Evolutionary conservation across 2,797 vertebrate genomes (phyloP).

Genomic region (Pagetopsis macropterus): DNA sequence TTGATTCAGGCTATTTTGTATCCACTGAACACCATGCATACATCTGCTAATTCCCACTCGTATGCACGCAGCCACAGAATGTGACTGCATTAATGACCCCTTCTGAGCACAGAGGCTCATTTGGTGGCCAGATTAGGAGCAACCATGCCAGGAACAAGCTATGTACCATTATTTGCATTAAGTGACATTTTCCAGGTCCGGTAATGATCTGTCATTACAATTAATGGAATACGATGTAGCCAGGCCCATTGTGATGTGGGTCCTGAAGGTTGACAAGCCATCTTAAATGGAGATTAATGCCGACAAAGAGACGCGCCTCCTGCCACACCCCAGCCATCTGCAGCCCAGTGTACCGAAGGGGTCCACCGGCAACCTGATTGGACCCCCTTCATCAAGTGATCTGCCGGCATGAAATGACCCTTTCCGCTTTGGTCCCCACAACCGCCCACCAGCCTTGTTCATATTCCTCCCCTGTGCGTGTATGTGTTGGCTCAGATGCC

Average conservation of each 20-base stretch:
- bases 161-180: constrained; percentile 46
- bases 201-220: constrained; percentile 61
- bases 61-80: constrained; percentile 26
- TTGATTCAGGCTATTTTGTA: constrained; percentile 48
- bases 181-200: constrained; percentile 37
- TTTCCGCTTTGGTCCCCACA: constrained; percentile 57
- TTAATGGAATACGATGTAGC: constrained; percentile 53
- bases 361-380: constrained; percentile 71
- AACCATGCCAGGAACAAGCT: constrained; percentile 25
- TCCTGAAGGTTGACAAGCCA: constrained; percentile 60
- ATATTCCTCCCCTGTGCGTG: constrained; percentile 42
- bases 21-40: constrained; percentile 10
- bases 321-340: constrained; percentile 78
- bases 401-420: constrained; percentile 75
- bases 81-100: constrained; percentile 38
- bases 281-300: constrained; percentile 82
- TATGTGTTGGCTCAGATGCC: constrained; percentile 68
- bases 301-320: constrained; percentile 64
- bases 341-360: constrained; percentile 62
- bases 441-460: constrained; percentile 35
- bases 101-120: constrained; percentile 27
- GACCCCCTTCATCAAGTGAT: constrained; percentile 72
- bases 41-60: constrained; percentile 20
- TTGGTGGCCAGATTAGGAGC: constrained; percentile 33
- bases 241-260: constrained; percentile 20